These are phyloP conservation scores for Dasysyrphus albostriatus DNA, from an alignment of 2,888 invertebrate species.

Conservation along the genomic window DNA sequence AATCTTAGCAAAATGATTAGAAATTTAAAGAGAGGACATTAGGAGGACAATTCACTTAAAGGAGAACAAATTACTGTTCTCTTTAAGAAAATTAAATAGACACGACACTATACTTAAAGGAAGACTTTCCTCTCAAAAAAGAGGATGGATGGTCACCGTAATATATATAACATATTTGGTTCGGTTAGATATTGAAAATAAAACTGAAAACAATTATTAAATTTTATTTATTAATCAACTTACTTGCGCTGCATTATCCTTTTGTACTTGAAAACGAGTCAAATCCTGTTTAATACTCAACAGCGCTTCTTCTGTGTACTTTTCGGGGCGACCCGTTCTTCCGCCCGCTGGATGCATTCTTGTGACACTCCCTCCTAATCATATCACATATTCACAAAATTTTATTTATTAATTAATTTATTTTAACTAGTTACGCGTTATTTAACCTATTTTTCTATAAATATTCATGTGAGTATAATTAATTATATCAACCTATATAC, in stretches of 20 bases:
- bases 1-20: too few relatives aligned
- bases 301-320: conserved; percentile 84
- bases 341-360: conserved; percentile 84
- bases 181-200: too few relatives aligned
- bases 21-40: too few relatives aligned
- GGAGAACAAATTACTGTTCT: too few relatives aligned
- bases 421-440: conserved; percentile 47
- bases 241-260: conserved; percentile 83
- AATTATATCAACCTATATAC: conserved; percentile 23
- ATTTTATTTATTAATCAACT: conserved; percentile 43
- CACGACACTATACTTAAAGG: too few relatives aligned
- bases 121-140: too few relatives aligned
- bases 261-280: conserved; percentile 83
- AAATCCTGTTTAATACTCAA: conserved; percentile 84
- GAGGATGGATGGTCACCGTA: too few relatives aligned
- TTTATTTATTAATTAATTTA: conserved; percentile 46
- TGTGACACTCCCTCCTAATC: conserved; percentile 83
- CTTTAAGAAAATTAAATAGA: too few relatives aligned
- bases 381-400: conserved; percentile 81
- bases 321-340: conserved; percentile 84
- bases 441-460: conserved; percentile 59
- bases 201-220: too few relatives aligned
- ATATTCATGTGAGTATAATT: conserved; percentile 57
- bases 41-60: too few relatives aligned
- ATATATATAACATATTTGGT: too few relatives aligned